Percentiles rank a stretch among this genome's conserved stretches.
These are phyloP conservation scores for Recurvirostra avosetta DNA, from an alignment of 2,113 vertebrate genomes.

Conservation along the genomic window DNA sequence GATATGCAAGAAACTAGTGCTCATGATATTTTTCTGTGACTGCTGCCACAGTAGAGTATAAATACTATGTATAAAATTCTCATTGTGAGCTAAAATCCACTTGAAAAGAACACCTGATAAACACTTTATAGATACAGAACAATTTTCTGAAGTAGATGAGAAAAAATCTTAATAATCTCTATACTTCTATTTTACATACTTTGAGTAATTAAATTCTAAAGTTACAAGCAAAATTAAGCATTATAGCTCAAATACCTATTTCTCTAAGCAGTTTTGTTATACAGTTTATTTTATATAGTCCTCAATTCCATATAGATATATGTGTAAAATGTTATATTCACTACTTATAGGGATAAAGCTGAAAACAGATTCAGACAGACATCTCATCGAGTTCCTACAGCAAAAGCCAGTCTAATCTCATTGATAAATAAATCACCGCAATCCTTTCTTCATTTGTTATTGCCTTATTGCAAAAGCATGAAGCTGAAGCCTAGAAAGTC, in stretches of 20 bases:
- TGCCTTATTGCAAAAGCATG: conserved; percentile 1
- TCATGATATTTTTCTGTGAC: not conserved
- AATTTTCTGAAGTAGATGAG: not conserved
- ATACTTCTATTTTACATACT: not conserved
- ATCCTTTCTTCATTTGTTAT: not conserved
- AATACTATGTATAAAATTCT: not conserved
- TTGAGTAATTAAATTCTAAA: not conserved
- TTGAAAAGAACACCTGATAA: not conserved
- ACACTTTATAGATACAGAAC: not conserved
- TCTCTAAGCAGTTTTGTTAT: not conserved
- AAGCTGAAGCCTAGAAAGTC: conserved; percentile 14
- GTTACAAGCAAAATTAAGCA: not conserved
- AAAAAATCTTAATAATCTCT: not conserved
- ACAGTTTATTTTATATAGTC: not conserved
- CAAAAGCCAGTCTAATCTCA: not conserved
- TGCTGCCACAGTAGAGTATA: not conserved
- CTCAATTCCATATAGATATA: not conserved
- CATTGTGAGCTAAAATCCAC: not conserved
- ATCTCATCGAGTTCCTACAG: not conserved
- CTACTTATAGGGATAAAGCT: not conserved
- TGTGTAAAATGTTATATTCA: not conserved
- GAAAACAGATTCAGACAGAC: not conserved
- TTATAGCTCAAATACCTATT: not conserved
- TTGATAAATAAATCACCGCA: not conserved
- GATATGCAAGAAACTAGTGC: not conserved